These are phyloP conservation scores for Argyresthia albistria DNA, from an alignment of 2,888 invertebrate species.

Conservation along the genomic window DNA sequence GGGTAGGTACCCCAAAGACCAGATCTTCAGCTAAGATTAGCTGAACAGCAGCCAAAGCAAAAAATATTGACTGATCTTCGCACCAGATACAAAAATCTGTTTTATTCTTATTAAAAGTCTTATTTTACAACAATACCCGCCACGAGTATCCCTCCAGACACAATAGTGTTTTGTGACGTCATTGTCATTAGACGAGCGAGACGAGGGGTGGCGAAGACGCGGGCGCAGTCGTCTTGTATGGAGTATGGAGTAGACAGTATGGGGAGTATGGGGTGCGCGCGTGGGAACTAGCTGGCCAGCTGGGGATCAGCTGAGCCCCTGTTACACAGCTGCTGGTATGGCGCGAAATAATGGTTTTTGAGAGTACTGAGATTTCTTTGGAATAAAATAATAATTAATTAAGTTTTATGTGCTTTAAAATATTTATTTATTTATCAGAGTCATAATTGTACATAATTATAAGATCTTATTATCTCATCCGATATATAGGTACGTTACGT, in stretches of 20 bases:
- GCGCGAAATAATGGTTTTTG: too few relatives aligned
- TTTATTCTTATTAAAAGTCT: not conserved
- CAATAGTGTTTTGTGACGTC: conserved; percentile 31
- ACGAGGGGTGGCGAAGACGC: conserved; percentile 15
- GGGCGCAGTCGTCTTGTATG: not conserved
- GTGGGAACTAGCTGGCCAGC: not conserved
- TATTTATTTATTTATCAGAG: too few relatives aligned
- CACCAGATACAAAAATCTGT: not conserved
- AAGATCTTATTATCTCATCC: too few relatives aligned
- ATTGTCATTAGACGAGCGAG: conserved; percentile 15
- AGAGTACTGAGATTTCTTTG: too few relatives aligned
- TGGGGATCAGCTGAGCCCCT: not conserved
- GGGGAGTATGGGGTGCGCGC: not conserved
- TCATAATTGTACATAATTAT: too few relatives aligned
- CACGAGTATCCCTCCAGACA: conserved; percentile 35
- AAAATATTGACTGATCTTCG: too few relatives aligned
- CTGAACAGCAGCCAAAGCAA: too few relatives aligned
- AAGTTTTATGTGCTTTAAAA: too few relatives aligned
- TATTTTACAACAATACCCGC: conserved; percentile 14
- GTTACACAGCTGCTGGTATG: not conserved
- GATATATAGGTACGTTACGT: too few relatives aligned
- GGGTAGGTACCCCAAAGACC: not conserved
- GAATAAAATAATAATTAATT: too few relatives aligned
- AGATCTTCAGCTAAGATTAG: too few relatives aligned
- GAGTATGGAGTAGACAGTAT: not conserved